phyloP scores from a whole-genome alignment of 2,888 invertebrate species.

The Onchidella celtica region DNA sequence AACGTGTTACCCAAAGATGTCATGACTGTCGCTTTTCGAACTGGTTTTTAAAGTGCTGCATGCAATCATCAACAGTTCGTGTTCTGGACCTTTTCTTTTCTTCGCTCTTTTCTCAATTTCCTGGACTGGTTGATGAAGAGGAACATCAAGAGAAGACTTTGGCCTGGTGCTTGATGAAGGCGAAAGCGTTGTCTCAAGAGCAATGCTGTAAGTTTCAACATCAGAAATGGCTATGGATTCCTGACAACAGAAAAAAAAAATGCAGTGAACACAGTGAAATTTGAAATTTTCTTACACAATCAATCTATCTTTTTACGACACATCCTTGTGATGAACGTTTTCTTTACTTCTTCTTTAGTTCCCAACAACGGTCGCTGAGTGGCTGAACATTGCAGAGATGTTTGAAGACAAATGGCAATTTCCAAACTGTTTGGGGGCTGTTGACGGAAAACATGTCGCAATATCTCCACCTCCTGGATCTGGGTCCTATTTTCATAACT shows the following conservation, averaged over 20 bases:
- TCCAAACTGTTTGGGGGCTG: conserved; percentile 13
- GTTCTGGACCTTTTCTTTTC: too few species aligned
- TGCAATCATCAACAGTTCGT: too few species aligned
- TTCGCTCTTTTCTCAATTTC: too few species aligned
- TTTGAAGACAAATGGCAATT: conserved; percentile 26
- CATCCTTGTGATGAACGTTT: too few species aligned
- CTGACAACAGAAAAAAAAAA: not conserved
- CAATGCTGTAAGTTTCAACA: not conserved
- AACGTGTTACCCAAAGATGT: too few species aligned
- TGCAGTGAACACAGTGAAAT: not conserved
- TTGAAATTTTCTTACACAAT: not conserved
- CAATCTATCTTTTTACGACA: too few species aligned
- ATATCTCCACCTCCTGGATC: conserved; percentile 15
- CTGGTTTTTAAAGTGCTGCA: too few species aligned
- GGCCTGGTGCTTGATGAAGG: too few species aligned
- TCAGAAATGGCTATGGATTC: not conserved
- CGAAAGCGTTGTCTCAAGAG: not conserved
- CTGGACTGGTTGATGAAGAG: too few species aligned
- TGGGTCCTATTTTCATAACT: conserved; percentile 23
- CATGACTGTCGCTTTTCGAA: too few species aligned
- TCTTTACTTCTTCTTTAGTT: conserved; percentile 3
- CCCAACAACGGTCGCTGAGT: not conserved
- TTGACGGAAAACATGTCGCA: conserved; percentile 20
- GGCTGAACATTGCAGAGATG: not conserved
- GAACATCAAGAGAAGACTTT: too few species aligned